phyloP scores from a whole-genome alignment of 2,113 vertebrate genomes.

The Maylandia zebra region DNA sequence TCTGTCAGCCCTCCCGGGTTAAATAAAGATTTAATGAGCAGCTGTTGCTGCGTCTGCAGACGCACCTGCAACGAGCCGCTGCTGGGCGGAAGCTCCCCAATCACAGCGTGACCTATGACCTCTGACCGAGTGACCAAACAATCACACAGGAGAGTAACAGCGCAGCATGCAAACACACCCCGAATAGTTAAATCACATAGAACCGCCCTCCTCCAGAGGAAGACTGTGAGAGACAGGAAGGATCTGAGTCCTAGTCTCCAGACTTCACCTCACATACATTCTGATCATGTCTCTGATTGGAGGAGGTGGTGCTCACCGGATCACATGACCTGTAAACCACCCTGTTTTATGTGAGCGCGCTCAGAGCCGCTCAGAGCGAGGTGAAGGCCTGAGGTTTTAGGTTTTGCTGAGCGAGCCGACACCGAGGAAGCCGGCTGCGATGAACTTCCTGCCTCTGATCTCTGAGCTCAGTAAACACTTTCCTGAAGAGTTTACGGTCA shows the following conservation, averaged over 20 bases:
- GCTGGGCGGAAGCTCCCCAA: background rate
- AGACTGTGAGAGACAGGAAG: background rate
- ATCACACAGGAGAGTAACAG: background rate
- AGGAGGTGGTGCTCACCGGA: background rate
- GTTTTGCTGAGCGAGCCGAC: background rate
- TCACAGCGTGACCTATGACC: background rate
- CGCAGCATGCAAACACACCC: background rate
- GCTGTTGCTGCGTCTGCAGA: background rate
- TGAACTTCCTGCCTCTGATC: background rate
- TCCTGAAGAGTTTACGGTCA: background rate
- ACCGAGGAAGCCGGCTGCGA: background rate
- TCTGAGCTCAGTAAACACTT: background rate
- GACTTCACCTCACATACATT: background rate
- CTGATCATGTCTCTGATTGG: background rate
- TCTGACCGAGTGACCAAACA: background rate
- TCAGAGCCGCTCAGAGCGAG: background rate
- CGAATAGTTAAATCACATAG: background rate
- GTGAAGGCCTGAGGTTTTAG: background rate
- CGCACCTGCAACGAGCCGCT: background rate
- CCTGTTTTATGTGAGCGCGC: background rate
- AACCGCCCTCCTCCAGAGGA: background rate
- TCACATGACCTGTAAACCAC: background rate
- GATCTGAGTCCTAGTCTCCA: background rate
- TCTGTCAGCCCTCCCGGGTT: background rate
- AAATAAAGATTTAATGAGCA: background rate